Percentiles rank a stretch among this genome's conserved stretches.
These are phyloP conservation scores for Norana najaformis DNA, from an alignment of 2,888 invertebrate genomes.

Conservation along the genomic window DNA sequence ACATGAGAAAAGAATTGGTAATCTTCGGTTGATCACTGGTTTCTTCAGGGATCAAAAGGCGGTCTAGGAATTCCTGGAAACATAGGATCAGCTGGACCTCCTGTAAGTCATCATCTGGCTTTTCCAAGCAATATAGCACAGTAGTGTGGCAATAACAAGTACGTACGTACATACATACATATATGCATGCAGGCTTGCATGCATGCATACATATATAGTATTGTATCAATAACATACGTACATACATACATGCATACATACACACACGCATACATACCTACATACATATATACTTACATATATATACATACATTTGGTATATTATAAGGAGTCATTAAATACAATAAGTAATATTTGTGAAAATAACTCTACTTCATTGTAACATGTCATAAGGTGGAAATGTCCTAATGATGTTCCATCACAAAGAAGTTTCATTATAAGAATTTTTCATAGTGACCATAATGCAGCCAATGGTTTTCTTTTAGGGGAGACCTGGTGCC, in stretches of 20 bases:
- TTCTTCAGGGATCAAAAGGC: constrained; percentile 75
- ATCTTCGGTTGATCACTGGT: not conserved
- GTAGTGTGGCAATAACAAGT: not conserved
- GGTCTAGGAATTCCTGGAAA: constrained; percentile 79
- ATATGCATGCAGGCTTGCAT: not conserved
- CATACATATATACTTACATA: not conserved
- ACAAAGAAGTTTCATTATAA: not conserved
- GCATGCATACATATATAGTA: too few species aligned
- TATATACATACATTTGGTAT: too few species aligned
- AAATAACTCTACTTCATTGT: too few species aligned
- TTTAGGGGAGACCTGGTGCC: constrained; percentile 42
- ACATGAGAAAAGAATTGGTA: not conserved
- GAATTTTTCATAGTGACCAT: not conserved
- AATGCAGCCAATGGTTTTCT: not conserved
- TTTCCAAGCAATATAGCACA: not conserved
- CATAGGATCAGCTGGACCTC: constrained; percentile 71
- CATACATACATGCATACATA: not conserved
- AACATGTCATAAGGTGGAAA: too few species aligned
- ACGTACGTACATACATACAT: not conserved
- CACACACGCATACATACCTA: not conserved
- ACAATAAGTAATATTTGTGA: not conserved
- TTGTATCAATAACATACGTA: too few species aligned
- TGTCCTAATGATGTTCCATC: not conserved
- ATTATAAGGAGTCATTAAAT: too few species aligned
- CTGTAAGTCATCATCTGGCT: constrained; percentile 34